Conservation (phyloP, 1,140 invertebrate genomes). For the Batillaria attramentaria region DNA sequence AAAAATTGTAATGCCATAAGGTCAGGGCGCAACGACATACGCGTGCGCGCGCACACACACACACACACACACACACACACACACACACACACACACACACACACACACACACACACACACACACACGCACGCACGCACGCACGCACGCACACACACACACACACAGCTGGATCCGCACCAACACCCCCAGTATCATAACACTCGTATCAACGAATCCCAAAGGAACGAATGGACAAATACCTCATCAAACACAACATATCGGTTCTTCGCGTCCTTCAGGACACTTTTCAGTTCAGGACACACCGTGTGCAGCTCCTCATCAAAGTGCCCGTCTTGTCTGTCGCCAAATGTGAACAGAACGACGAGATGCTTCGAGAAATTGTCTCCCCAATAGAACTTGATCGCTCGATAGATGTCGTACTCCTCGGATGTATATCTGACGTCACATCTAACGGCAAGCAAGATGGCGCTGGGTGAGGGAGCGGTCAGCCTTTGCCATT, state of each 20-base stretch:
- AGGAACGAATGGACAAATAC: too few relatives aligned
- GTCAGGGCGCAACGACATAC: too few relatives aligned
- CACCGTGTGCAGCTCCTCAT: neutral
- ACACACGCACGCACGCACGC: too few relatives aligned
- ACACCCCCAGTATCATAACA: too few relatives aligned
- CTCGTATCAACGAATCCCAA: too few relatives aligned
- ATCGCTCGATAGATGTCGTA: slow-evolving; percentile 7
- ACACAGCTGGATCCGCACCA: too few relatives aligned
- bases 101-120: too few relatives aligned
- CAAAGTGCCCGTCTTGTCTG: neutral
- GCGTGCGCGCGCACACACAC: too few relatives aligned
- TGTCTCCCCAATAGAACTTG: neutral
- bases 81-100: too few relatives aligned
- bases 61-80: too few relatives aligned
- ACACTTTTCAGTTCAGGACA: slow-evolving; percentile 2
- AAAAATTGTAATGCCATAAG: too few relatives aligned
- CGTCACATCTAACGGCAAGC: slow-evolving; percentile 29
- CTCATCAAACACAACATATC: slow-evolving; percentile 15
- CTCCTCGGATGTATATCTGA: slow-evolving; percentile 23
- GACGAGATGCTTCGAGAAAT: slow-evolving; percentile 6
- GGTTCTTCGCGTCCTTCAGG: slow-evolving; percentile 7
- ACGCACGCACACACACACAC: too few relatives aligned
- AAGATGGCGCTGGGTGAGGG: neutral
- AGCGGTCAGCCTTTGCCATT: slow-evolving; percentile 8
- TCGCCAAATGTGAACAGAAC: slow-evolving; percentile 24